Evolutionary conservation across 2,113 vertebrate genomes (phyloP), one percentile per base, ranked within the genome.

Genomic region (Toxotes jaculatrix): DNA sequence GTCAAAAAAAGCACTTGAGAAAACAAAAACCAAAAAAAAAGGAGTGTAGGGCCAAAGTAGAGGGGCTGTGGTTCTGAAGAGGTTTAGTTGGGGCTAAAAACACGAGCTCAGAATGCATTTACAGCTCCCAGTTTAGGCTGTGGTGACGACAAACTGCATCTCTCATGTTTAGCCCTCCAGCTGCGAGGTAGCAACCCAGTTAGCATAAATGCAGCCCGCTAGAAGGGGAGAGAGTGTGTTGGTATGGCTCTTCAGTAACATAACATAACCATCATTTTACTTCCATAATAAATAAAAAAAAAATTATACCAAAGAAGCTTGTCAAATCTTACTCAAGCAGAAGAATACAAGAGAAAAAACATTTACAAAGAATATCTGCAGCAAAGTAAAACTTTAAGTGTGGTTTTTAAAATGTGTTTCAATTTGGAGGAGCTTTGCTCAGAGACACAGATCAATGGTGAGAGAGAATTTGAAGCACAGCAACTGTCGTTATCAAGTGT

Each of bases 271-370:
- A 94, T 94, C 93, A 95, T 94, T 94, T 79, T 34, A 72, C 62
- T 90, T 95, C 84, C 93, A 95, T 95, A 97, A 97, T 97, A 97
- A 98, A 97, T 97, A 96, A 95, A 90, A 95, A 96, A 96, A 96
- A 95, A 94, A 27, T 49, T 95, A 95, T 96, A 86, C 91, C 92
- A 93, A 97, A 91, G 79, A 68, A 67, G 94, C 91, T 96, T 93
- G 94, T 95, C 95, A 95, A 91, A 94, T 95, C 93, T 94, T 94
- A 94, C 95, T 96, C 92, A 71, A 93, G 89, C 93, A 96, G 87
- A 94, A 96, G 94, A 95, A 95, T 95, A 96, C 96, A 96, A 95
- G 95, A 95, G 56, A 80, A 83, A 27, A 81, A 96, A 96, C 95
- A 96, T 95, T 96, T 96, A 97, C 96, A 96, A 95, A 97, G 95